A percentile compares a stretch with the other conserved stretches of the same genome.
These are phyloP conservation scores for Rhynchomys soricoides DNA, from an alignment of 2,113 vertebrate genomes.

Conservation along the genomic window DNA sequence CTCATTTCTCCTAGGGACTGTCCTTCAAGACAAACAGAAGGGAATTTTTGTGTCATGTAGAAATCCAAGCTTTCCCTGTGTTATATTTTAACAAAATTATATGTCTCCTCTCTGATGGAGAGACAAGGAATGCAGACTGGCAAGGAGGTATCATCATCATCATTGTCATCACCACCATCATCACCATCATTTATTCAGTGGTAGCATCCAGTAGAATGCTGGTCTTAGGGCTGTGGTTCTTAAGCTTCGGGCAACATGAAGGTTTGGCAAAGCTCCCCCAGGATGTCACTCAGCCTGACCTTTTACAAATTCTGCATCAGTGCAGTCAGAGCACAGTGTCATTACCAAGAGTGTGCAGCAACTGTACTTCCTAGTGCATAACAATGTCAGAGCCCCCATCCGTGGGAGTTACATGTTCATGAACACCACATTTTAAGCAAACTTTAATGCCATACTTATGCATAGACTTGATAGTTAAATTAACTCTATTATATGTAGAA, in stretches of 20 bases:
- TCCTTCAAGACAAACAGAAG: not conserved
- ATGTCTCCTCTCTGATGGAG: not conserved
- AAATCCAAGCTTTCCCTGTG: slow-evolving; percentile 1
- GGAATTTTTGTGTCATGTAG: not conserved
- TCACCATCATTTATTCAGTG: slow-evolving; percentile 8
- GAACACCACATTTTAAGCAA: slow-evolving; percentile 41
- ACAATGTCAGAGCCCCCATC: not conserved
- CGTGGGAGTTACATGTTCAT: slow-evolving; percentile 35
- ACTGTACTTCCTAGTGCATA: slow-evolving; percentile 24
- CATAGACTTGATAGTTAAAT: slow-evolving; percentile 59
- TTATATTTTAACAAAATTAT: not conserved
- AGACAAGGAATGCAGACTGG: not conserved
- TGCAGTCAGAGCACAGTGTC: not conserved
- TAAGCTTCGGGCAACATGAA: not conserved
- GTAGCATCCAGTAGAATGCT: not conserved
- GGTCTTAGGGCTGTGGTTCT: too few species aligned
- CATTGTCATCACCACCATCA: not conserved
- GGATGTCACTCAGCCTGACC: not conserved
- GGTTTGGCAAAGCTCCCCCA: not conserved
- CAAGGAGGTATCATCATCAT: not conserved
- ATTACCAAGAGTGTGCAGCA: not conserved
- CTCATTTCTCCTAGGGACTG: not conserved
- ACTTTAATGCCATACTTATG: slow-evolving; percentile 8
- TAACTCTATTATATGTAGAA: slow-evolving; percentile 36
- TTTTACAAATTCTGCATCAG: not conserved